phyloP scores from a whole-genome alignment of 2,888 invertebrate genomes.

The Coecobrya sp. region DNA sequence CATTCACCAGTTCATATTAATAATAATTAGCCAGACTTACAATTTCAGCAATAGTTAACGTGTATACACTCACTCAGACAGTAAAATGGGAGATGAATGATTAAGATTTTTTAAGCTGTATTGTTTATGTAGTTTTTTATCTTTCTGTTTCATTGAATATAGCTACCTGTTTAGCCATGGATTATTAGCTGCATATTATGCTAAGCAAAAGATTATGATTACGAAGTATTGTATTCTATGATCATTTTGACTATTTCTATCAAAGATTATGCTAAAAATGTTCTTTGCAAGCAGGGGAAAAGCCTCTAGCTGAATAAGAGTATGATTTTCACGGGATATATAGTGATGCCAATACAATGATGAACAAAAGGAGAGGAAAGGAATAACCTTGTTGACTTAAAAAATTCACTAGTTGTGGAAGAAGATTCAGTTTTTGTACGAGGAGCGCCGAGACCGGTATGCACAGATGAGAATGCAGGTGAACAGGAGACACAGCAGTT shows the following conservation, averaged over 20 bases:
- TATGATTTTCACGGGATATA: not conserved
- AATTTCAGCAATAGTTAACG: not conserved
- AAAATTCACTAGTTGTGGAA: constrained; percentile 48
- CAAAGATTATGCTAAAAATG: not conserved
- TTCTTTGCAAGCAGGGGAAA: not conserved
- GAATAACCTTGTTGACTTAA: constrained; percentile 25
- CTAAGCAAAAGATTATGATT: not conserved
- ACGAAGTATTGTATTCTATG: not conserved
- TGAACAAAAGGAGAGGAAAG: constrained; percentile 3
- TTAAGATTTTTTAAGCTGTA: not conserved
- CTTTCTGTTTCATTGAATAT: constrained; percentile 18
- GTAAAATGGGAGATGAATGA: not conserved
- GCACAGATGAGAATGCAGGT: constrained; percentile 86
- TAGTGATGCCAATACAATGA: not conserved
- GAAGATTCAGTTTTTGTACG: constrained; percentile 79
- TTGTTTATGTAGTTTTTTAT: not conserved
- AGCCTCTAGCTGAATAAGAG: not conserved
- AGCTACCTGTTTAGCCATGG: not conserved
- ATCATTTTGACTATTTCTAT: constrained; percentile 1
- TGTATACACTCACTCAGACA: constrained; percentile 8
- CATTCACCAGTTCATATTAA: constrained; percentile 34
- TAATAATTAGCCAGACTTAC: constrained; percentile 9
- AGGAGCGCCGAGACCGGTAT: constrained; percentile 82
- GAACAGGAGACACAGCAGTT: constrained; percentile 85
- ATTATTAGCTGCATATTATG: not conserved